Percentiles rank a stretch among this genome's conserved stretches.
These are phyloP conservation scores for Echinarachnius parma DNA, from an alignment of 53 echinoderm and acorn worm genomes.

Conservation along the genomic window DNA sequence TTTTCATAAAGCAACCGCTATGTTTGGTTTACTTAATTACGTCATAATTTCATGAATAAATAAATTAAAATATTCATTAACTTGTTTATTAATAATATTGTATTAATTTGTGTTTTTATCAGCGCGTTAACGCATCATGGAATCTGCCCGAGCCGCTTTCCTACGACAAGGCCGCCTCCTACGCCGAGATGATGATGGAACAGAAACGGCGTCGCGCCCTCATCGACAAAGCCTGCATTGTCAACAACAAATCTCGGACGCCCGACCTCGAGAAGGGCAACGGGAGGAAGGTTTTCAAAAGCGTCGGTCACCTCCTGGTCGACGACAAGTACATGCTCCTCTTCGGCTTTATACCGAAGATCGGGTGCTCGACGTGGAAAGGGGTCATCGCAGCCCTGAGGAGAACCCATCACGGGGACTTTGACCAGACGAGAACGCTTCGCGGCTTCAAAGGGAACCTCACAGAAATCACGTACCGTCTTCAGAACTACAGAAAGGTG, in stretches of 20 bases:
- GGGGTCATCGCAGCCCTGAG: conserved; percentile 6
- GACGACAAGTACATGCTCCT: conserved; percentile 64
- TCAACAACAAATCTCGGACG: conserved; percentile 2
- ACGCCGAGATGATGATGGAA: conserved; percentile 33
- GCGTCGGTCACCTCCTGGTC: conserved; percentile 49
- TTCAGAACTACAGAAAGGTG: conserved; percentile 60
- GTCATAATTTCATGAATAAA: too few species aligned
- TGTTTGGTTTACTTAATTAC: too few species aligned
- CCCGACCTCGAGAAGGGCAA: background rate
- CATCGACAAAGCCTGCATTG: conserved; percentile 14
- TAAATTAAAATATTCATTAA: too few species aligned
- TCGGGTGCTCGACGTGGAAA: conserved; percentile 76
- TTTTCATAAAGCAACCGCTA: too few species aligned
- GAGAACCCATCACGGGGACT: background rate
- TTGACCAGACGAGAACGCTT: background rate
- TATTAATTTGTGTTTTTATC: too few species aligned
- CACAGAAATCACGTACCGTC: background rate
- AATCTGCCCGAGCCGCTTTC: background rate
- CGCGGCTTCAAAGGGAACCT: background rate
- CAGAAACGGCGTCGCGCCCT: conserved; percentile 21
- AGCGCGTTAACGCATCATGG: too few species aligned
- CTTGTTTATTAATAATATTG: too few species aligned
- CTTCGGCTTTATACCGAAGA: conserved; percentile 76
- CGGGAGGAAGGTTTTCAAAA: conserved; percentile 12
- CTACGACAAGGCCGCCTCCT: background rate